A percentile compares a stretch with the other conserved stretches of the same genome.
Conservation (phyloP, 2,113 vertebrate species). For the Elephantulus edwardii region DNA sequence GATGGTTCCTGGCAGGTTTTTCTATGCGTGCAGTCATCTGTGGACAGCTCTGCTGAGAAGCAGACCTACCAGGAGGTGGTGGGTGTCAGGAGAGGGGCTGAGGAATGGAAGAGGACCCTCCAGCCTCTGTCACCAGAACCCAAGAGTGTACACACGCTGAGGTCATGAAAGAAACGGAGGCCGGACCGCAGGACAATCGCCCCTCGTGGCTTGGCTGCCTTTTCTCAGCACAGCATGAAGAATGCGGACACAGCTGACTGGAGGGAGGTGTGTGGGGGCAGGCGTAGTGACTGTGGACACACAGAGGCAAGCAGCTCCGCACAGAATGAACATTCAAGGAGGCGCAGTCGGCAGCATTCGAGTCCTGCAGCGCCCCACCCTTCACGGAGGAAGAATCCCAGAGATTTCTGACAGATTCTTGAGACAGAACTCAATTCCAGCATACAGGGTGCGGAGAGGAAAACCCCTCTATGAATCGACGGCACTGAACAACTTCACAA, state of each 20-base stretch:
- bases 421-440: neutral
- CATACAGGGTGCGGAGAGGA: neutral
- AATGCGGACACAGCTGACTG: neutral
- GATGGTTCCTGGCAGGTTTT: neutral
- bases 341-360: neutral
- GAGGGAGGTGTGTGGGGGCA: neutral
- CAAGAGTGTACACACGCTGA: neutral
- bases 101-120: neutral
- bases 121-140: neutral
- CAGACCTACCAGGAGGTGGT: neutral
- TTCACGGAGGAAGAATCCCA: neutral
- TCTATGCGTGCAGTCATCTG: neutral
- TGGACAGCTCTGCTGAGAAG: neutral
- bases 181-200: neutral
- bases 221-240: neutral
- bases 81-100: neutral
- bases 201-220: neutral
- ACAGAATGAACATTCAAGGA: neutral
- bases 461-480: too few relatives aligned
- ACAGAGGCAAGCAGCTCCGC: neutral
- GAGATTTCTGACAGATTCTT: constrained; percentile 11
- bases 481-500: too few relatives aligned
- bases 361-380: neutral
- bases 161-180: neutral
- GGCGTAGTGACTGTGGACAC: neutral